phyloP scores from a whole-genome alignment of 2,113 vertebrate species.

The Pachypanchax playfairii region DNA sequence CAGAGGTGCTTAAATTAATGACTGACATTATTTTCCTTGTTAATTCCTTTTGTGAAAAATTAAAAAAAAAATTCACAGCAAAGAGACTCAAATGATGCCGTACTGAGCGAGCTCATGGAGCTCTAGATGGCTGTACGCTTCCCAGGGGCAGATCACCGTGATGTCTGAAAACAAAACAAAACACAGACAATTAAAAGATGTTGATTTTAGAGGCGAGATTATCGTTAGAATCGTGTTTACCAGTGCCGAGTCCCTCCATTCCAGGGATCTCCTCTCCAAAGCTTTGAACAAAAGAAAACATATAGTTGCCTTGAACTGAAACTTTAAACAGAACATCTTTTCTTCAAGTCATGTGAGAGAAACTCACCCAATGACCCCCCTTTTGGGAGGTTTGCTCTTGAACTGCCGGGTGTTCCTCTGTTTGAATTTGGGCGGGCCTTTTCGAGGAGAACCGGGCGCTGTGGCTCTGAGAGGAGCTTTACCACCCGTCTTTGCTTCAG shows the following conservation, averaged over 20 bases:
- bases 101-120: conserved; percentile 91
- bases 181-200: not conserved
- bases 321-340: no score
- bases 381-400: conserved; percentile 91
- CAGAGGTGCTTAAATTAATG: not conserved
- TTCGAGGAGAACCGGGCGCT: conserved; percentile 81
- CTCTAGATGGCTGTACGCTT: conserved; percentile 92
- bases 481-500: conserved; percentile 65
- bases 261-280: conserved; percentile 91
- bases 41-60: no score
- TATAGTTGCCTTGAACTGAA: no score
- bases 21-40: conserved; percentile 7
- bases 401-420: conserved; percentile 88
- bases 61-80: not conserved
- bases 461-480: conserved; percentile 80
- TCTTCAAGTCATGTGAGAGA: no score
- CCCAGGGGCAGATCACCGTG: conserved; percentile 92
- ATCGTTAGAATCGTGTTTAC: conserved; percentile 58
- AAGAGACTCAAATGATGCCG: conserved; percentile 83
- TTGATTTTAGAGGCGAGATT: no score
- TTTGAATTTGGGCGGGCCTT: conserved; percentile 86
- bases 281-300: conserved; percentile 64
- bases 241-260: conserved; percentile 90
- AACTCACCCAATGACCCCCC: conserved; percentile 87
- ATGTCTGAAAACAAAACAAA: conserved; percentile 77